Evolutionary conservation across 2,888 invertebrate species (phyloP).

Genomic region (Athrips mouffetella): DNA sequence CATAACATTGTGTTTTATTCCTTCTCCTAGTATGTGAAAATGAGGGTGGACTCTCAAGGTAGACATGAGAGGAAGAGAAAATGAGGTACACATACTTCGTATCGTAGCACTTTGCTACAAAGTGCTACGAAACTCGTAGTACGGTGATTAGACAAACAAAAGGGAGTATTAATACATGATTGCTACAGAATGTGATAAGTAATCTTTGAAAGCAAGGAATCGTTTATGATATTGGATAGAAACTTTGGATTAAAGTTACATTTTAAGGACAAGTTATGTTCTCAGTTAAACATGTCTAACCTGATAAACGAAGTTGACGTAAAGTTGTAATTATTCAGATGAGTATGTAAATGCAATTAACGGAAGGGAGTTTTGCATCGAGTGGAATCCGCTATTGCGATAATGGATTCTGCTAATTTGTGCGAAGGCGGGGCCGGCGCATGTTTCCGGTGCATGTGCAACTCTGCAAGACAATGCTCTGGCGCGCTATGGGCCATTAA

Average conservation of each 20-base stretch:
- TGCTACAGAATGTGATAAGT: no score
- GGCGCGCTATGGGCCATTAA: conserved; percentile 72
- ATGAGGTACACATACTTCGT: no score
- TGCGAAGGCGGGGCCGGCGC: conserved; percentile 40
- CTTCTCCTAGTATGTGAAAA: no score
- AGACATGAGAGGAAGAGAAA: background rate
- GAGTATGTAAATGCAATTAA: conserved; percentile 6
- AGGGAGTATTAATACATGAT: no score
- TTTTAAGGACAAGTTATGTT: no score
- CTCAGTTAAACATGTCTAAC: background rate
- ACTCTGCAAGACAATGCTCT: conserved; percentile 75
- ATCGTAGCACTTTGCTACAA: conserved; percentile 61
- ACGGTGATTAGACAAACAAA: conserved; percentile 14
- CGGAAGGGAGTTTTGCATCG: conserved; percentile 25
- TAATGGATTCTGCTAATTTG: conserved; percentile 55
- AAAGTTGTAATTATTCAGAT: conserved; percentile 2
- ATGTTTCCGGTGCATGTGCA: conserved; percentile 72
- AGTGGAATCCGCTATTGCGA: background rate
- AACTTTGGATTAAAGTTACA: no score
- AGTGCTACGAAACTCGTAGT: conserved; percentile 62
- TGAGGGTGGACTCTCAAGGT: background rate
- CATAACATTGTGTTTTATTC: no score
- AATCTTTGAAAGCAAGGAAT: no score
- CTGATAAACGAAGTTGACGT: background rate
- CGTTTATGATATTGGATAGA: no score